phyloP scores from a whole-genome alignment of 2,888 invertebrate genomes.

The Meiosimyza decipiens region DNA sequence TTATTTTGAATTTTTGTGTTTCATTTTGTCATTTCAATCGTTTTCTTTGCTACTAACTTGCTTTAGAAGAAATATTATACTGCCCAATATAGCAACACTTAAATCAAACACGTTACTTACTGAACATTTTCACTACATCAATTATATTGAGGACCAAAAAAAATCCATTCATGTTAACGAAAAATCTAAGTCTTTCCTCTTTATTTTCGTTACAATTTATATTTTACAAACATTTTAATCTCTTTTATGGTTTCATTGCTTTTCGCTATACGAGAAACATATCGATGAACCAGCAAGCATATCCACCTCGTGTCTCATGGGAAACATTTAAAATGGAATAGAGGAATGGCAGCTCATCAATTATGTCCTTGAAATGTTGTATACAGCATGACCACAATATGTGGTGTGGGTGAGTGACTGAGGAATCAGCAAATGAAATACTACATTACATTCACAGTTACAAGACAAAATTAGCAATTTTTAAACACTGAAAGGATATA shows the following conservation, averaged over 20 bases:
- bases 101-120: no score
- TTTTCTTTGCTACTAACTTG: no score
- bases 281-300: background rate
- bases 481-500: background rate
- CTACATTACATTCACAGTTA: background rate
- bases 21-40: no score
- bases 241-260: background rate
- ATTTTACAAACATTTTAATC: background rate
- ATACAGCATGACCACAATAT: background rate
- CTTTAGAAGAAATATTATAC: no score
- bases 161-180: no score
- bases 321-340: background rate
- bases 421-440: background rate
- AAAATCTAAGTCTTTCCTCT: background rate
- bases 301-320: background rate
- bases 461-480: conserved; percentile 1
- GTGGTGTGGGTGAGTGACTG: background rate
- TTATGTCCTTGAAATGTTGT: conserved; percentile 16
- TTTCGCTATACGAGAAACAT: background rate
- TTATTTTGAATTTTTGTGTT: no score
- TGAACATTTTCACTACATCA: no score
- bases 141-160: no score
- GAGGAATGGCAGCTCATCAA: background rate
- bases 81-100: no score
- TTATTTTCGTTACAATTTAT: background rate